These are phyloP conservation scores for Syritta pipiens DNA, from an alignment of 2,888 invertebrate genomes.

Conservation along the genomic window DNA sequence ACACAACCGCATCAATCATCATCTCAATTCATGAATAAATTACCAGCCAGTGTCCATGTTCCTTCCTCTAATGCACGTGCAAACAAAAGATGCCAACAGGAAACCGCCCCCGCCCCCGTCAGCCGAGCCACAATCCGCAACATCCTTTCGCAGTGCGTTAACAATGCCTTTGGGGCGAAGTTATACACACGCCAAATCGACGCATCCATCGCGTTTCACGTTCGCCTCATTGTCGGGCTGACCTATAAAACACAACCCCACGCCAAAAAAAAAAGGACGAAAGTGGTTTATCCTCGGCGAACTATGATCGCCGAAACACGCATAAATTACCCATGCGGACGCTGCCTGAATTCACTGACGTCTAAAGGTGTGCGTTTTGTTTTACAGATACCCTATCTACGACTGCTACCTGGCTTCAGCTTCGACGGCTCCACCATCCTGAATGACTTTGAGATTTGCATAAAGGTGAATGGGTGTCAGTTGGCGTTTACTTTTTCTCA, in stretches of 20 bases:
- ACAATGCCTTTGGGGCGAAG: constrained; percentile 22
- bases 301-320: neutral
- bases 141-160: constrained; percentile 32
- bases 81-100: neutral
- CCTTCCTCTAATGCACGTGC: constrained; percentile 7
- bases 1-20: constrained; percentile 50
- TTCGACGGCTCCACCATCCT: neutral
- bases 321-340: constrained; percentile 33
- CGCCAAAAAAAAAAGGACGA: constrained; percentile 18
- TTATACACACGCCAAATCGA: constrained; percentile 34
- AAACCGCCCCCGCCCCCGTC: constrained; percentile 6
- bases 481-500: neutral
- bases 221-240: constrained; percentile 2
- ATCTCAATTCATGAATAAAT: constrained; percentile 44
- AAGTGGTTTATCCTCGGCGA: constrained; percentile 4
- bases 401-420: constrained; percentile 33
- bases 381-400: constrained; percentile 25
- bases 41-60: constrained; percentile 30
- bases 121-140: neutral
- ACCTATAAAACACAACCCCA: constrained; percentile 2
- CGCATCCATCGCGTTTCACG: constrained; percentile 34
- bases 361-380: neutral
- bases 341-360: too few relatives aligned
- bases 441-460: constrained; percentile 47
- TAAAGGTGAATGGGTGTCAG: constrained; percentile 50